Evolutionary conservation across 2,113 vertebrate species (phyloP), one percentile per base, ranked within the genome.

Genomic region (Polypterus bichir): DNA sequence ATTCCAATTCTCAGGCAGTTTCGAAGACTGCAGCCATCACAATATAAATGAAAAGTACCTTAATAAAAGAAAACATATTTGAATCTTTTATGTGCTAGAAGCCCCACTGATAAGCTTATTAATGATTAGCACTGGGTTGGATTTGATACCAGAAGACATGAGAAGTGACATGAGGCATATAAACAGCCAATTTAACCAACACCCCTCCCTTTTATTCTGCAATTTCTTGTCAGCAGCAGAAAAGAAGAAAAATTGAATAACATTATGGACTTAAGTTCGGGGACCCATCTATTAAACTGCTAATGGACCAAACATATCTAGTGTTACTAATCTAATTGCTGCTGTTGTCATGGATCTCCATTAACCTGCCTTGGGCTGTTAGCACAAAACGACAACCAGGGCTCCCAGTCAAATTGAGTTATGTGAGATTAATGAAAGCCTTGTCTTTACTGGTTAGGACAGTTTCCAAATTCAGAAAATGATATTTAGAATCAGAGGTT

Each of bases 381-480:
- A 52, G 57, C 52, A 60, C 27, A 60, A 59, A 60, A 60, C 54
- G 59, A 56, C 64, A 65, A 60, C 10, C 46, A 49, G 58, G 52
- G 46, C 59, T 60, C 53, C 45, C 27, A 46, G 56, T 49, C n/a
- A 60, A 54, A 65, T 60, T 65, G 56, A 52, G 64, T 65, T 65
- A 65, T 49, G 46, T 65, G 49, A 60, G 64, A 60, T 65, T 65
- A 65, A 65, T 65, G 64, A 60, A 65, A 60, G 64, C 58, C 58
- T 57, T 65, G 64, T 65, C 64, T 60, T 65, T 44, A 65, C 48
- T 60, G 64, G 58, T 65, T 65, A 65, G 11, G 60, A 47, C 58
- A 60, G 45, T 44, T 52, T 46, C 53, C 64, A 49, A 65, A 60
- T 58, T 54, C 59, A 48, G 51, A 48, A 60, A 55, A 9, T 45